A percentile compares a stretch with the other conserved stretches of the same genome.
phyloP scores from a whole-genome alignment of 2,113 vertebrate species.

The Phalacrocorax carbo region DNA sequence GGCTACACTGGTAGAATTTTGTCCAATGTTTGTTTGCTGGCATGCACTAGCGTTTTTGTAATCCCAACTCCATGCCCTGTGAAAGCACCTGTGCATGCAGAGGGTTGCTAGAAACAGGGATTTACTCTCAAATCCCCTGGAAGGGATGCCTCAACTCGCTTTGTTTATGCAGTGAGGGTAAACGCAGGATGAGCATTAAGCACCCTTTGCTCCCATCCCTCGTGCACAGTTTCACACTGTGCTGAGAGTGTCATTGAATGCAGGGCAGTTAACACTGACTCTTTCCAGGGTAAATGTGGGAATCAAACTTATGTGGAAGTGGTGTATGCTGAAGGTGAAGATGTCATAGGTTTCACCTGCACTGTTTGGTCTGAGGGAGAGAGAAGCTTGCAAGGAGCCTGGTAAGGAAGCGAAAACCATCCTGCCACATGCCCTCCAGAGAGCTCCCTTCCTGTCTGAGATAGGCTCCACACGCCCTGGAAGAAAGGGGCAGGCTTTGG shows the following conservation, averaged over 20 bases:
- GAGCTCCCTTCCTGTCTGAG: not conserved
- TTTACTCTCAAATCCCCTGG: not conserved
- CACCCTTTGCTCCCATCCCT: not conserved
- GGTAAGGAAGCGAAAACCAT: not conserved
- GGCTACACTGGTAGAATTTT: not conserved
- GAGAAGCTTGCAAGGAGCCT: not conserved
- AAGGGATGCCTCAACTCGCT: not conserved
- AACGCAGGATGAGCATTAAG: not conserved
- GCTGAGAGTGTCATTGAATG: not conserved
- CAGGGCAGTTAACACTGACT: not conserved
- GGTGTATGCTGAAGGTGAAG: not conserved
- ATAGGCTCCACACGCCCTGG: not conserved
- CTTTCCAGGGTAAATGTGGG: fast-evolving
- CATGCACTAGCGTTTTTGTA: not conserved
- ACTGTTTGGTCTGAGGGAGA: not conserved
- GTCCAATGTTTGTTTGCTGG: not conserved
- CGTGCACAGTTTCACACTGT: no score
- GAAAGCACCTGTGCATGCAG: not conserved
- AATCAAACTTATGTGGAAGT: not conserved
- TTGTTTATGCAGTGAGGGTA: fast-evolving
- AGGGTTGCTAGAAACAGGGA: not conserved
- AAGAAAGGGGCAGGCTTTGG: not conserved
- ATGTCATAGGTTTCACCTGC: fast-evolving
- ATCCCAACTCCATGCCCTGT: not conserved
- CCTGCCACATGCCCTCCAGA: not conserved